phyloP scores from a whole-genome alignment of 2,888 invertebrate genomes.

The Bembecia ichneumoniformis region DNA sequence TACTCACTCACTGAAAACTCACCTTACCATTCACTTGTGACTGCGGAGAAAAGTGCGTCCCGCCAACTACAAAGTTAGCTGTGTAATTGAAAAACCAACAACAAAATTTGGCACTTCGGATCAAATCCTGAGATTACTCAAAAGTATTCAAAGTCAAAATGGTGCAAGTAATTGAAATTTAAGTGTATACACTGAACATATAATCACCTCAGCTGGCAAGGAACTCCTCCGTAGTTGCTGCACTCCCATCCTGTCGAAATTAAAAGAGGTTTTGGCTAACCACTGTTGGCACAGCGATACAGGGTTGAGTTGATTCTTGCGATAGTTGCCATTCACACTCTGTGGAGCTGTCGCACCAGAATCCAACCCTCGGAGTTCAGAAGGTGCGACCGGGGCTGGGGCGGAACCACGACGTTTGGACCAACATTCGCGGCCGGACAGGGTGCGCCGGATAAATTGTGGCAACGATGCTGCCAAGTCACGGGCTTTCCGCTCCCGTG shows the following conservation, averaged over 20 bases:
- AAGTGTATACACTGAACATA: slow-evolving; percentile 28
- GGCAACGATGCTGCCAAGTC: slow-evolving; percentile 33
- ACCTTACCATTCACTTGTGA: too few relatives aligned
- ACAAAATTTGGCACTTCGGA: too few relatives aligned
- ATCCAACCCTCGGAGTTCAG: slow-evolving; percentile 31
- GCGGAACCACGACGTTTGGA: slow-evolving; percentile 46
- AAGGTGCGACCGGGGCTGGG: slow-evolving; percentile 35
- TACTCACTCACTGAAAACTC: too few relatives aligned
- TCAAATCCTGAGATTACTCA: too few relatives aligned
- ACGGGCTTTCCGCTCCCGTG: slow-evolving; percentile 38
- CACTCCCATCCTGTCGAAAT: slow-evolving; percentile 23
- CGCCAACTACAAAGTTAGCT: too few relatives aligned
- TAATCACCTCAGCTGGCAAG: slow-evolving; percentile 62
- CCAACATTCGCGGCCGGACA: slow-evolving; percentile 36
- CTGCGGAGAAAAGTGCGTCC: too few relatives aligned
- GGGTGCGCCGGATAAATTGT: slow-evolving; percentile 31
- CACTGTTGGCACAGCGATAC: slow-evolving; percentile 39
- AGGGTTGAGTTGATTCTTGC: slow-evolving; percentile 23
- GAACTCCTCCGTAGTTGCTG: slow-evolving; percentile 43
- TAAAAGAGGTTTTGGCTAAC: slow-evolving; percentile 30
- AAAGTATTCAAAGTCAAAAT: too few relatives aligned
- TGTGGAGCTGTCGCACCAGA: slow-evolving; percentile 23
- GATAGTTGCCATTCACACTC: slow-evolving; percentile 34
- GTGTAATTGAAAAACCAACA: too few relatives aligned
- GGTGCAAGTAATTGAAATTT: slow-evolving; percentile 1